Evolutionary conservation across 2,888 invertebrate genomes (phyloP).

Genomic region (Protonemura montana): DNA sequence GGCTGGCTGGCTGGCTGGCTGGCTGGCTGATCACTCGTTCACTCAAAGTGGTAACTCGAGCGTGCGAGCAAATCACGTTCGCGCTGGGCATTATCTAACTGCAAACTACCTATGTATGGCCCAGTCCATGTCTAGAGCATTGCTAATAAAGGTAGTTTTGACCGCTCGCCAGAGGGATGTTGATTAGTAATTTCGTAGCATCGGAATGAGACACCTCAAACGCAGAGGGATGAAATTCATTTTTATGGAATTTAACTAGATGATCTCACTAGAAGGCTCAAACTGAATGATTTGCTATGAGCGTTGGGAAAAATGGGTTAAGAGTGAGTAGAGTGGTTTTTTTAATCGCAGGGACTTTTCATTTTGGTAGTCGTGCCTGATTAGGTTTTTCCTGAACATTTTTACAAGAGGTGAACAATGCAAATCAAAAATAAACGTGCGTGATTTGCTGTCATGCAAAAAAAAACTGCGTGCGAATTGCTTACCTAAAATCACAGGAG

Average conservation of each 20-base stretch:
- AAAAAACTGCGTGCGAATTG: background rate
- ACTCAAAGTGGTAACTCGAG: background rate
- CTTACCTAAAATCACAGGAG: background rate
- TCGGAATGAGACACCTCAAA: background rate
- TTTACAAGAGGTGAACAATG: too few species aligned
- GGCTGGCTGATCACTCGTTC: background rate
- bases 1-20: too few species aligned
- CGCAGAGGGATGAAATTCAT: background rate
- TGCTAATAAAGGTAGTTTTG: conserved; percentile 7
- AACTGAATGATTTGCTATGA: background rate
- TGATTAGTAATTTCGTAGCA: background rate
- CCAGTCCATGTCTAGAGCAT: background rate
- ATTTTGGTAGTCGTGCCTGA: too few species aligned
- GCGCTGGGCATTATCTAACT: background rate
- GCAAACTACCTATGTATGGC: background rate
- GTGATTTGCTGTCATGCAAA: background rate
- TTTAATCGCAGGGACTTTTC: too few species aligned
- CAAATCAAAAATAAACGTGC: too few species aligned
- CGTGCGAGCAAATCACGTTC: background rate
- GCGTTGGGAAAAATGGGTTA: background rate
- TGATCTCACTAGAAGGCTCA: background rate
- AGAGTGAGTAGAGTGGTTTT: too few species aligned
- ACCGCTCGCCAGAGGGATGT: background rate
- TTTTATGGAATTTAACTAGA: background rate
- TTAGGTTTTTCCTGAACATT: too few species aligned